Evolutionary conservation across 2,797 vertebrate species (phyloP).

Genomic region (Scolopax bukidnonensis): DNA sequence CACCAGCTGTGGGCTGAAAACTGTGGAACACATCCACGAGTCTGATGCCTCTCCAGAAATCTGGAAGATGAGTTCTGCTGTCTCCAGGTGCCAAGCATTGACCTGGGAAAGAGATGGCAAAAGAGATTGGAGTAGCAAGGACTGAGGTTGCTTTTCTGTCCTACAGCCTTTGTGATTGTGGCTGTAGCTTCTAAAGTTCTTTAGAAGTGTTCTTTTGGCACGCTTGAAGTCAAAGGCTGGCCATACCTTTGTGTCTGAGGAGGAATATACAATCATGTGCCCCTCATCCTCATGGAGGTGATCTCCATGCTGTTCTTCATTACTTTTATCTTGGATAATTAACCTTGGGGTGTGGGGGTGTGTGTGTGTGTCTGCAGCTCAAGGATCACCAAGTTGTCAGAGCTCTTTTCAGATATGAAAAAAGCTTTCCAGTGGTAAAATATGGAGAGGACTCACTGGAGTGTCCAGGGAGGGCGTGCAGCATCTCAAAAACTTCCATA

Average conservation of each 20-base stretch:
- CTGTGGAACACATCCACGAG: constrained; percentile 4
- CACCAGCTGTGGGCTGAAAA: constrained; percentile 54
- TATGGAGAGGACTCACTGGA: constrained; percentile 66
- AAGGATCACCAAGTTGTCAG: not conserved
- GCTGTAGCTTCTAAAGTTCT: not conserved
- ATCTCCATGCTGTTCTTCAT: constrained; percentile 33
- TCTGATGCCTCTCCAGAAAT: constrained; percentile 12
- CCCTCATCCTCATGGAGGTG: constrained; percentile 72
- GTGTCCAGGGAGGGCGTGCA: constrained; percentile 79
- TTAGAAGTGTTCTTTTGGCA: not conserved
- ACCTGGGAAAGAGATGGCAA: constrained; percentile 67
- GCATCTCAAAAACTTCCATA: constrained; percentile 69
- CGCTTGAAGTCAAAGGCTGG: not conserved
- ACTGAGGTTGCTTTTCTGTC: not conserved
- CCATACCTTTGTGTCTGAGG: constrained; percentile 77
- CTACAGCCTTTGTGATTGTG: not conserved
- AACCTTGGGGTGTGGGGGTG: constrained; percentile 34
- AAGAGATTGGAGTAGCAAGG: not conserved
- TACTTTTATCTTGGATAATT: constrained; percentile 59
- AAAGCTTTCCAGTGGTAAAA: not conserved
- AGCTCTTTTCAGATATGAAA: not conserved
- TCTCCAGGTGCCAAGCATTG: constrained; percentile 78
- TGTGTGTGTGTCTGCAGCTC: not conserved
- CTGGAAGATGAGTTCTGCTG: constrained; percentile 65
- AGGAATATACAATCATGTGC: constrained; percentile 67